Evolutionary conservation across 2,797 vertebrate species (phyloP), one percentile per base, ranked within the genome.

Genomic region (Aplochiton taeniatus): DNA sequence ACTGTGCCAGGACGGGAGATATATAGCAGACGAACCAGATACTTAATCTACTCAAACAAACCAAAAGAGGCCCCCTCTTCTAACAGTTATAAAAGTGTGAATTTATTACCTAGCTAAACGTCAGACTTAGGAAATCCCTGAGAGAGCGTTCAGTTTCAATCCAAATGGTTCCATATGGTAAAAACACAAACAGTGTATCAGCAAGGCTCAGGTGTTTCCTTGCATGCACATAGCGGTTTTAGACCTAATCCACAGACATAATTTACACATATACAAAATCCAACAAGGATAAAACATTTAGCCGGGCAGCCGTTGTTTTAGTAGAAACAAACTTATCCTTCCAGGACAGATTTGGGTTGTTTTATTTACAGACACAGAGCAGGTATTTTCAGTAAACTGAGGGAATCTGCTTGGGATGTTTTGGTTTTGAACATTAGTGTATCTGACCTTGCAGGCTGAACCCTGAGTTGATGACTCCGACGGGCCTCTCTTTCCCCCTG

Each of bases 321-420:
- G 48, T 14, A 56, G 19, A 20, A 52, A 61, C 56, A 65, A 60
- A 69, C 49, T 8, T 41, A 45, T 68, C 20, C n/a, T 68, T 54
- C 51, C 19, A 47, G 54, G 19, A 19, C 11, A 43, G 13, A 18
- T 43, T 43, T 1, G 42, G 19, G 42, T 55, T 67, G 61, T 68
- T 59, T 68, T 45, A 68, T 73, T 70, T 74, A 71, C 73, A 63
- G 69, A 76, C 76, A 73, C n/a, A 19, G 44, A 41, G 54, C 50
- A 56, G 17, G 46, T 76, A 61, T 74, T 76, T 75, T 58, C 51
- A 58, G 65, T 71, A 72, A 77, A 80, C 72, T 13, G 43, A 58
- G 60, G 11, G 49, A 66, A 66, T 67, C 49, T 58, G 16, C 53
- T 47, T 13, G 49, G 68, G 53, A 58, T 57, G 50, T 69, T 67